Conservation (phyloP, 2,888 invertebrate genomes). For the Sussaba pulchella region DNA sequence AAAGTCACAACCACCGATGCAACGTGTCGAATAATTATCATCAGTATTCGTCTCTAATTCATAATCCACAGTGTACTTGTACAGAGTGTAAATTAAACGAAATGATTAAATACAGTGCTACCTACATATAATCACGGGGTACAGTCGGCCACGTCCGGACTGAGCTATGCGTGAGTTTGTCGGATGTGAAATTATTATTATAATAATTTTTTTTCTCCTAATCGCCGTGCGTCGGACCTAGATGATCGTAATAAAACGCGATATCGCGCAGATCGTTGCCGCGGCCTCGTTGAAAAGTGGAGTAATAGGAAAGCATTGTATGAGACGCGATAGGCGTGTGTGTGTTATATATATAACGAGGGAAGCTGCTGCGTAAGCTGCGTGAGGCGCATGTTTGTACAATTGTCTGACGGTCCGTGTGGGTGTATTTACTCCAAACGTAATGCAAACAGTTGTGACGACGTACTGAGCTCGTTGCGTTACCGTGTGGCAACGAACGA, state of each 20-base stretch:
- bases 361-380: constrained; percentile 20
- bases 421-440: too few species aligned
- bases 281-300: constrained; percentile 64
- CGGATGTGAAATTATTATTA: constrained; percentile 26
- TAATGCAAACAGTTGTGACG: constrained; percentile 19
- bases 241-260: constrained; percentile 59
- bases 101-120: too few species aligned
- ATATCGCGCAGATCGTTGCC: constrained; percentile 56
- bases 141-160: background rate
- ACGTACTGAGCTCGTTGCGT: background rate
- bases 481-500: too few species aligned
- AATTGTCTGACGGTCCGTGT: background rate
- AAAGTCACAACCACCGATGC: too few species aligned
- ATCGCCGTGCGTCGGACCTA: constrained; percentile 43
- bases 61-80: too few species aligned
- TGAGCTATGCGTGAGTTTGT: constrained; percentile 7
- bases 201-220: constrained; percentile 39
- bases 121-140: too few species aligned
- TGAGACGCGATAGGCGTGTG: too few species aligned
- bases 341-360: background rate
- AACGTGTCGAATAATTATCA: too few species aligned
- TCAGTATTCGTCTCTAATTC: too few species aligned
- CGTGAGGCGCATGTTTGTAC: constrained; percentile 23
- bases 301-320: constrained; percentile 40
- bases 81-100: too few species aligned